Evolutionary conservation across 2,113 vertebrate genomes (phyloP), one percentile per base, ranked within the genome.

Genomic region (Cyanoramphus novaezelandiae): DNA sequence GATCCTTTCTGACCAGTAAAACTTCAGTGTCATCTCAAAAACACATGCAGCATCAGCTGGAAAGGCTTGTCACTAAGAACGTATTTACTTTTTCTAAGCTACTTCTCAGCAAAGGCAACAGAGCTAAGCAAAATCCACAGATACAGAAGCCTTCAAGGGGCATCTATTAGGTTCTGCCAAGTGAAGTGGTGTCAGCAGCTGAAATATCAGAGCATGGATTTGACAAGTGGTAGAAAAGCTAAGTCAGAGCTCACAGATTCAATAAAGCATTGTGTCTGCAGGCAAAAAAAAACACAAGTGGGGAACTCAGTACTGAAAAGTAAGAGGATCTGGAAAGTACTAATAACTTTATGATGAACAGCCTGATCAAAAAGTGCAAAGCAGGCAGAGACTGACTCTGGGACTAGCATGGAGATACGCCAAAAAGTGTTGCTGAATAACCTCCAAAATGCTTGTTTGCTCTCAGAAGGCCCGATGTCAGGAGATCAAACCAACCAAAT

Each of bases 221-320:
- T 88, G 88, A 86, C 79, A 93, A 88, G 71, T 49, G 53, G 67
- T 44, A 93, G 74, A 76, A 96, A 93, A 97, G 52, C 70, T 37
- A 92, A 86, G 65, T 55, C 67, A 20, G 24, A 67, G n/a, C 49
- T 85, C 57, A 69, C 52, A 82, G 44, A 93, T 65, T 69, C 88
- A 88, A 91, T 88, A 92, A 90, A 74, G 12, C n/a, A 81, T 88
- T 70, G 46, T 83, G 33, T 78, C 82, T 95, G 50, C 20, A 3
- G 80, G 76, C 79, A 92, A 81, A 88, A 33, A 59, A n/a, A 85
- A 59, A 10, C 65, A 59, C 23, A 53, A 67, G 15, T 23, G 17
- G 46, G 77, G 37, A 86, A 78, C 46, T 80, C 15, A 16, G 33
- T 57, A 50, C 28, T 46, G 49, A 86, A 74, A 46, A 93, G 17